Evolutionary conservation across 2,888 invertebrate genomes (phyloP).

Genomic region (Pristionchus mayeri): DNA sequence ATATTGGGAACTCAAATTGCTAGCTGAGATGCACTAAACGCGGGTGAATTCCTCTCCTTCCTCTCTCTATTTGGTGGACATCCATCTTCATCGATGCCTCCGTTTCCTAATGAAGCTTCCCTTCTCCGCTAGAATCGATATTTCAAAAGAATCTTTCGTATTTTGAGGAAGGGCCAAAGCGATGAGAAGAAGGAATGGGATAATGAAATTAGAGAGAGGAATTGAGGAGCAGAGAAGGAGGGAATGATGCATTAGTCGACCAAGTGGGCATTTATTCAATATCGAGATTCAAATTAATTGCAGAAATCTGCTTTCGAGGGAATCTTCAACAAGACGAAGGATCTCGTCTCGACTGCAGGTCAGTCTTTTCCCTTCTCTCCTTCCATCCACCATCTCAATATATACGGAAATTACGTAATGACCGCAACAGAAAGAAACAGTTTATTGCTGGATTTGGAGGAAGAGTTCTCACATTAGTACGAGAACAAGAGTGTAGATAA

Average conservation of each 20-base stretch:
- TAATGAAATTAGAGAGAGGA: not conserved
- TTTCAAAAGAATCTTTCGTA: not conserved
- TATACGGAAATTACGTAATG: not conserved
- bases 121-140: not conserved
- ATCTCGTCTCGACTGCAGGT: conserved; percentile 43
- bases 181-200: conserved; percentile 29
- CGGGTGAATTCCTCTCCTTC: not conserved
- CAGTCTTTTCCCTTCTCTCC: conserved; percentile 30
- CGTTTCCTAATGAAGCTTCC: not conserved
- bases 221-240: not conserved
- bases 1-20: not conserved
- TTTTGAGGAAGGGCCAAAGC: not conserved
- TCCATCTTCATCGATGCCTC: not conserved
- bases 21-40: not conserved
- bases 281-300: not conserved
- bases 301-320: conserved; percentile 48
- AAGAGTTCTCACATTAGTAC: too few relatives aligned
- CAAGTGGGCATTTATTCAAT: not conserved
- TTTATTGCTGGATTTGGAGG: not conserved
- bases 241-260: not conserved
- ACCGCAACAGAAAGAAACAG: not conserved
- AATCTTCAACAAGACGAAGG: conserved; percentile 49
- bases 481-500: not conserved
- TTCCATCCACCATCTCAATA: conserved; percentile 21
- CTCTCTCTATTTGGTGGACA: not conserved